These are phyloP conservation scores for Podargus strigoides DNA, from an alignment of 2,797 vertebrate genomes.

Conservation along the genomic window DNA sequence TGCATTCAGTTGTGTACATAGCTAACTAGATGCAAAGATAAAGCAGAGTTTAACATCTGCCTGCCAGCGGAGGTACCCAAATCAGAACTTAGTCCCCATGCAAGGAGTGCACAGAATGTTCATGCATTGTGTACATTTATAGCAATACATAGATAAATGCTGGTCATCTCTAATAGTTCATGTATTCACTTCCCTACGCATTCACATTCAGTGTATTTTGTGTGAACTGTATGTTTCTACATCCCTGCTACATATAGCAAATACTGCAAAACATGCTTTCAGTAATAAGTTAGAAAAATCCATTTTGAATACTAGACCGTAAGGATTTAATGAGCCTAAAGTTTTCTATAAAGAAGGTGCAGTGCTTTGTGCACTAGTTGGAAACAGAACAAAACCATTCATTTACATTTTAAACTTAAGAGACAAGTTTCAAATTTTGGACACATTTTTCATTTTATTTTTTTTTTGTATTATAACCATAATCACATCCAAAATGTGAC, in stretches of 20 bases:
- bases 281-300: neutral
- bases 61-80: neutral
- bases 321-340: neutral
- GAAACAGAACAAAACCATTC: neutral
- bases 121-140: neutral
- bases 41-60: neutral
- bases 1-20: rapidly evolving
- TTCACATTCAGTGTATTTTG: neutral
- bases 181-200: neutral
- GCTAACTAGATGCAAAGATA: neutral
- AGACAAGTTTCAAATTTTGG: neutral
- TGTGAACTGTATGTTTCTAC: neutral
- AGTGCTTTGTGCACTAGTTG: neutral
- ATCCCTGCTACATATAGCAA: neutral
- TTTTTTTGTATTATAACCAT: neutral
- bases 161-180: neutral
- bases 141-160: neutral
- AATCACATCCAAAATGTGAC: neutral
- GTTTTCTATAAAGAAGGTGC: neutral
- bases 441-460: neutral
- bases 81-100: neutral
- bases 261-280: neutral
- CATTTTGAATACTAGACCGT: neutral
- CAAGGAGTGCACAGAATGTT: neutral
- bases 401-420: neutral